A percentile compares a stretch with the other conserved stretches of the same genome.
Evolutionary conservation across 2,888 invertebrate species (phyloP).

Genomic region (Drosophila paramelanica): DNA sequence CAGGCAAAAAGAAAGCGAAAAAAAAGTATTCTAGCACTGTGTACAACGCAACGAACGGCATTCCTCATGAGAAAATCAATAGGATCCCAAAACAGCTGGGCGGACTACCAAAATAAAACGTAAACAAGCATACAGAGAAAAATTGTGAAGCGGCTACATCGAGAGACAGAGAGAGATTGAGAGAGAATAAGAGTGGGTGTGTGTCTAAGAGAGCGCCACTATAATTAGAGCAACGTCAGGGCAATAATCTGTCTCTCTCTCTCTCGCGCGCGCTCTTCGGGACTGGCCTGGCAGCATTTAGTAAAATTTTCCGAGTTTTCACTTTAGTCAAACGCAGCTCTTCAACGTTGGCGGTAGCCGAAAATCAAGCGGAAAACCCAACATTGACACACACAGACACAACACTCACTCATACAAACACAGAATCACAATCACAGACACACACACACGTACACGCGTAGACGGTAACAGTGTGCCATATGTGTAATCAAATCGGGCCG

Average conservation of each 20-base stretch:
- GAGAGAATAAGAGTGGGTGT: constrained; percentile 6
- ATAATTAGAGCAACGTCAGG: constrained; percentile 48
- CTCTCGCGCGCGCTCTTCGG: background rate
- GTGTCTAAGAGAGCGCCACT: constrained; percentile 22
- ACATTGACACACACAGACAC: constrained; percentile 17
- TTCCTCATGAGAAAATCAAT: constrained; percentile 69
- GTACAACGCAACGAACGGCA: constrained; percentile 21
- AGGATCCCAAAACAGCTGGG: constrained; percentile 58
- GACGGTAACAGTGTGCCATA: constrained; percentile 66
- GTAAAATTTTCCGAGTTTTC: constrained; percentile 45
- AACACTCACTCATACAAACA: constrained; percentile 21
- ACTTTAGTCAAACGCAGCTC: constrained; percentile 80
- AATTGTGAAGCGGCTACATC: background rate
- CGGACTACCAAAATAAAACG: constrained; percentile 45
- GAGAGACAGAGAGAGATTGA: background rate
- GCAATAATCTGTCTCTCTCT: background rate
- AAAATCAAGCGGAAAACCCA: constrained; percentile 50
- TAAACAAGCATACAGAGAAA: constrained; percentile 49
- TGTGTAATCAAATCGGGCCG: constrained; percentile 72
- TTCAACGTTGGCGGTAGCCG: constrained; percentile 75
- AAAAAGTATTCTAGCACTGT: constrained; percentile 26
- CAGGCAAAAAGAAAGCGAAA: constrained; percentile 27
- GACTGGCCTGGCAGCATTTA: constrained; percentile 21
- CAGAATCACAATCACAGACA: constrained; percentile 20
- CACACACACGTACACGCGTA: constrained; percentile 14